Conservation (phyloP, 1,140 invertebrate genomes). For the Drosophila bocqueti region DNA sequence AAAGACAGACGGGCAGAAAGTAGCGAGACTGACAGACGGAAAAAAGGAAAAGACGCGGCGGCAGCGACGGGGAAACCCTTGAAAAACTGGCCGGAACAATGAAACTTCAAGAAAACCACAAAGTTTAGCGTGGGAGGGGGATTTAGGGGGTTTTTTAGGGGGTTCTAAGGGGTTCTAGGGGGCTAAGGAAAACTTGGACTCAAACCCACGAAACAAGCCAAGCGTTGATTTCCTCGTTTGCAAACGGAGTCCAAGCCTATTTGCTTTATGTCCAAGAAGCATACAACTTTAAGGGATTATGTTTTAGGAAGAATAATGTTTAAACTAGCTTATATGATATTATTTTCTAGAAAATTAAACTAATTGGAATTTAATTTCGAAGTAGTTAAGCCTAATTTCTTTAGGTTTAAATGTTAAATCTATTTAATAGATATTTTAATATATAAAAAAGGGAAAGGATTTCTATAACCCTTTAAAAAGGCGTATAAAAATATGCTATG, state of each 20-base stretch:
- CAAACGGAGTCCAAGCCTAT: conserved; percentile 5
- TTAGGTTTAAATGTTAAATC: no score
- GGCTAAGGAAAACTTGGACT: background rate
- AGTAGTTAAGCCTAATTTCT: background rate
- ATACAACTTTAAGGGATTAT: background rate
- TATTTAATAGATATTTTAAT: no score
- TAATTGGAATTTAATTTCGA: no score
- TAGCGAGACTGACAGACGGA: conserved; percentile 15
- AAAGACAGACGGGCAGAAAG: conserved; percentile 22
- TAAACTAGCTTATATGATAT: no score
- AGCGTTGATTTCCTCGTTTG: conserved; percentile 23
- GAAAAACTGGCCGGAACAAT: conserved; percentile 42
- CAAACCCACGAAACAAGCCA: conserved; percentile 20
- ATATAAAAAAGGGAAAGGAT: no score
- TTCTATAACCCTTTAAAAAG: no score
- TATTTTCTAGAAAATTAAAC: background rate
- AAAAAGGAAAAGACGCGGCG: background rate
- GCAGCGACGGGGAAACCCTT: conserved; percentile 28
- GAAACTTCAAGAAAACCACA: conserved; percentile 48
- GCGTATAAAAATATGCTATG: no score
- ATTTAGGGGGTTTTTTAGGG: background rate
- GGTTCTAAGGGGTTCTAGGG: background rate
- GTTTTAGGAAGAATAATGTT: background rate
- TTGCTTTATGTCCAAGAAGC: background rate
- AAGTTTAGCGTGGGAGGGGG: conserved; percentile 16